Evolutionary conservation across 2,888 invertebrate genomes (phyloP), one percentile per base, ranked within the genome.

Genomic region (Oeneis ivallda): DNA sequence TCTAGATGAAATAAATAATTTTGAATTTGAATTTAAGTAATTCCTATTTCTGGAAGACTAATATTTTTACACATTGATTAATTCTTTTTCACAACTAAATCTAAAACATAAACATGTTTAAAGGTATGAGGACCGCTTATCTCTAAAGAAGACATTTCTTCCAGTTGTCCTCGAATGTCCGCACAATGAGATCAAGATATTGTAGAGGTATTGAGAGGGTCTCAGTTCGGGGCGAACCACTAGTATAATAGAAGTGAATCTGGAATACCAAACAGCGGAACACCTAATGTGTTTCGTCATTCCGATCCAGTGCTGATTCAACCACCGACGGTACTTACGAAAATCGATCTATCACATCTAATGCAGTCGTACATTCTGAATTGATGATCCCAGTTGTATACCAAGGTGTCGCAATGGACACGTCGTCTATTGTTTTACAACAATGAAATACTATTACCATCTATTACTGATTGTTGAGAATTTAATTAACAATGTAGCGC

Each of bases 301-400:
- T 5, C 5, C 26, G 26, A 2, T 26, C 26, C 2, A 26, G 26
- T 26, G 26, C 26, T 26, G 26, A 26, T 1, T 26, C 26, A 26
- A 26, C 26, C 26, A 26, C 26, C 26, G 26, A 26, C 26, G 26
- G 26, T 26, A 26, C 26, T 54, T 54, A 49, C 50, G 56, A 65
- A 64, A 68, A 66, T 59, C 64, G 57, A 70, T 70, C 70, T 66
- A 70, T 68, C 68, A 70, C 59, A 62, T 64, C 53, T 69, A 66
- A 62, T 62, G 66, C 59, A 64, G 50, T 57, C 47, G 64, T 64
- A 67, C 53, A 58, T 32, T 43, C n/a, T 41, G 57, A 54, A 54
- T 54, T 54, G 39, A 54, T 39, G 54, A 54, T 54, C 37, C 53
- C 34, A 5, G 17, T 39, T 15, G 4, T 39, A 17, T 9, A 47